Evolutionary conservation across 2,888 invertebrate genomes (phyloP).

Genomic region (Hydraecia micacea): DNA sequence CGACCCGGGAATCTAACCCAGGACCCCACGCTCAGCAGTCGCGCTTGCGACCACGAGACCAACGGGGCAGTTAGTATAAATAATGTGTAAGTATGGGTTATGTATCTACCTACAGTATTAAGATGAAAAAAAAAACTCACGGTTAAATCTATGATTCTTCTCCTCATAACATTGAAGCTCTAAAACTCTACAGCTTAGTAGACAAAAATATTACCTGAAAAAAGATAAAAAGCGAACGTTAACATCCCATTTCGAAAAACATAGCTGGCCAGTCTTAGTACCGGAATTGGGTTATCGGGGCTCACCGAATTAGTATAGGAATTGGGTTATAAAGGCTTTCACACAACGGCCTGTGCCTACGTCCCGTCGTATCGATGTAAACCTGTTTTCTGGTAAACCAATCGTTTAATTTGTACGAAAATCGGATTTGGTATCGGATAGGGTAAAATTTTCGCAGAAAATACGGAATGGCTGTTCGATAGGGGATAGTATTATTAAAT

Average conservation of each 20-base stretch:
- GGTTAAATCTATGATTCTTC: neutral
- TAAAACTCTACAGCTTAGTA: slow-evolving; percentile 9
- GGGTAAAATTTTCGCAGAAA: slow-evolving; percentile 19
- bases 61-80: no score
- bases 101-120: neutral
- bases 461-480: neutral
- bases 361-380: slow-evolving; percentile 38
- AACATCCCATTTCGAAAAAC: slow-evolving; percentile 44
- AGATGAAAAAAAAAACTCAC: slow-evolving; percentile 21
- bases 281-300: slow-evolving; percentile 55
- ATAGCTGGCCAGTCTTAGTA: slow-evolving; percentile 47
- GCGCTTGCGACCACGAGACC: no score
- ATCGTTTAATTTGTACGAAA: slow-evolving; percentile 53
- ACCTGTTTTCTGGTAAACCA: slow-evolving; percentile 52
- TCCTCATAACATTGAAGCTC: neutral
- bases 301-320: slow-evolving; percentile 60
- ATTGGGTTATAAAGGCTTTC: slow-evolving; percentile 60
- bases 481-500: neutral
- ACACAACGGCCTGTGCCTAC: slow-evolving; percentile 26
- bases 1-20: no score
- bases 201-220: slow-evolving; percentile 67
- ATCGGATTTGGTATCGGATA: slow-evolving; percentile 30
- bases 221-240: slow-evolving; percentile 53
- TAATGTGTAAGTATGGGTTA: neutral
- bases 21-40: no score